phyloP scores from a whole-genome alignment of 2,797 vertebrate genomes.

The Dromococcyx pavoninus region DNA sequence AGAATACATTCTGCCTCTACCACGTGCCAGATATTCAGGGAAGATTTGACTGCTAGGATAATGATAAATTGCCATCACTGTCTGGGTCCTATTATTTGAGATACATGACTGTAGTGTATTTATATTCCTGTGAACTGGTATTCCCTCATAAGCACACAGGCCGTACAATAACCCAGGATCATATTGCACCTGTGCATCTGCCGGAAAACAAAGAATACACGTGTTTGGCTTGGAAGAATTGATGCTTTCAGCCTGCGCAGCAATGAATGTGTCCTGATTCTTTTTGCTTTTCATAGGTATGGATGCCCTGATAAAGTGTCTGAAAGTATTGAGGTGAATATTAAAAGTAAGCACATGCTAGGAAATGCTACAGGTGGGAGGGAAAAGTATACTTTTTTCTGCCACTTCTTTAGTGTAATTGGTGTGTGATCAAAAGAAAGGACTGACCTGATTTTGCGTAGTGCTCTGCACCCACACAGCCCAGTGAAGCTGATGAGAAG shows the following conservation, averaged over 20 bases:
- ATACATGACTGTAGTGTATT: neutral
- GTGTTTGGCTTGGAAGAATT: neutral
- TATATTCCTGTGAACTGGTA: neutral
- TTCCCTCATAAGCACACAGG: neutral
- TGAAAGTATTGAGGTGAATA: neutral
- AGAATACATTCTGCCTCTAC: constrained; percentile 9
- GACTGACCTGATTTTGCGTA: constrained; percentile 50
- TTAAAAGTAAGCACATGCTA: neutral
- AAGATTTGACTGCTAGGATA: neutral
- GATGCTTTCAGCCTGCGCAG: neutral
- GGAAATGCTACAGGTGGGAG: neutral
- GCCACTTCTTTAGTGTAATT: neutral
- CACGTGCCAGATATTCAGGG: neutral
- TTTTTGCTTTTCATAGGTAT: neutral
- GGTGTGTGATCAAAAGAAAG: constrained; percentile 47
- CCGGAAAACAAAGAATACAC: neutral
- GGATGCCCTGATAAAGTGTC: neutral
- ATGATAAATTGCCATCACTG: neutral
- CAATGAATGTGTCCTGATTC: neutral
- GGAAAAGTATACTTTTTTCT: neutral
- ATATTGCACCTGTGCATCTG: neutral
- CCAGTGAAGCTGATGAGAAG: constrained; percentile 42
- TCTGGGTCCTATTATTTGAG: neutral
- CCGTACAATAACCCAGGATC: neutral
- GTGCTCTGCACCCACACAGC: constrained; percentile 51